Conservation (phyloP, 2,888 invertebrate species). For the Caenorhabditis zanzibari region DNA sequence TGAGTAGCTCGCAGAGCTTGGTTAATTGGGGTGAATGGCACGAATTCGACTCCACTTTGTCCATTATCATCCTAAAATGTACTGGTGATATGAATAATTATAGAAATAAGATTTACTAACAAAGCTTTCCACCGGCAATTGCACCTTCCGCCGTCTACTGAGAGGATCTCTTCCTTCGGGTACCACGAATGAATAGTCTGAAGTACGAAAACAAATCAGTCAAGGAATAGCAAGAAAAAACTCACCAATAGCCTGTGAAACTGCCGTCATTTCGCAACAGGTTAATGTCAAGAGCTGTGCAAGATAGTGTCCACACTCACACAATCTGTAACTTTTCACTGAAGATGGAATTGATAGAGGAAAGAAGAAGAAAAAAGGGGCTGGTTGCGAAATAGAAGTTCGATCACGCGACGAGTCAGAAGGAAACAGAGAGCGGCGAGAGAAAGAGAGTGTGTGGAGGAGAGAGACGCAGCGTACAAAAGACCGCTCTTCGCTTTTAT, state of each 20-base stretch:
- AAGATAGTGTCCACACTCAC: not conserved
- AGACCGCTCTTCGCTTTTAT: constrained; percentile 33
- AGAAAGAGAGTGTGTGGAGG: constrained; percentile 8
- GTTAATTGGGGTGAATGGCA: constrained; percentile 49
- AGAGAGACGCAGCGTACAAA: constrained; percentile 42
- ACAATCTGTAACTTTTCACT: constrained; percentile 16
- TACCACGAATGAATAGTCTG: constrained; percentile 18
- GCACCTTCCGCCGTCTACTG: constrained; percentile 37
- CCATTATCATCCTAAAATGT: not conserved
- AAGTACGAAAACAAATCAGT: not conserved
- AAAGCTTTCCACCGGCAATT: constrained; percentile 42
- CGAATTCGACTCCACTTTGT: constrained; percentile 11
- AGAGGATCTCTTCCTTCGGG: constrained; percentile 44
- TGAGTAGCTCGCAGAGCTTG: constrained; percentile 32
- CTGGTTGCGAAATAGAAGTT: constrained; percentile 46
- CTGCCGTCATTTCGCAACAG: constrained; percentile 36
- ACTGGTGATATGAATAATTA: not conserved
- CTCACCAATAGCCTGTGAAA: constrained; percentile 8
- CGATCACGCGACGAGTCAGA: constrained; percentile 55
- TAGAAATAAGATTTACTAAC: constrained; percentile 20
- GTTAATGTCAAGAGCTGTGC: not conserved
- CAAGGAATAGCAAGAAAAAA: not conserved
- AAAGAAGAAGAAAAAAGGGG: not conserved
- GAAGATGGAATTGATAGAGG: constrained; percentile 9
- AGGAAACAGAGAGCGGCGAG: constrained; percentile 14